Conservation (phyloP, 2,113 vertebrate genomes). For the Labeo rohita region DNA sequence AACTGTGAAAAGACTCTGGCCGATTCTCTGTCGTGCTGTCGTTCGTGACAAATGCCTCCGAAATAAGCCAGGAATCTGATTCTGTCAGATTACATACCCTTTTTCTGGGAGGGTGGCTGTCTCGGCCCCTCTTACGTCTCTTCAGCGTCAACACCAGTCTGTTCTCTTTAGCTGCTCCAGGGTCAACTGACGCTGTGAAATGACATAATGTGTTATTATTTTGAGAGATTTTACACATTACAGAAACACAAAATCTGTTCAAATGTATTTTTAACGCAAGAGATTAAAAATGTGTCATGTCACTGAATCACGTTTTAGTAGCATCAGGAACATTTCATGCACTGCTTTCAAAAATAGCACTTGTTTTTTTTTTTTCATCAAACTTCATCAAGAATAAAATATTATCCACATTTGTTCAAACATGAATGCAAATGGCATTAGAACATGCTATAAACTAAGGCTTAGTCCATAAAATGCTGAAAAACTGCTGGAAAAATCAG, state of each 20-base stretch:
- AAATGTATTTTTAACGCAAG: not conserved
- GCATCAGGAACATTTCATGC: too few species aligned
- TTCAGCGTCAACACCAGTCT: slow-evolving; percentile 36
- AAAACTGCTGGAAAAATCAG: too few species aligned
- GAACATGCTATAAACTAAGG: too few species aligned
- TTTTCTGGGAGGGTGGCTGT: slow-evolving; percentile 38
- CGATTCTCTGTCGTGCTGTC: not conserved
- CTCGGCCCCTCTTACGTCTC: slow-evolving; percentile 35
- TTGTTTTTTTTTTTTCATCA: too few species aligned
- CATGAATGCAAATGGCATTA: too few species aligned
- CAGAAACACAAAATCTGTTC: not conserved
- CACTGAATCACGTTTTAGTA: not conserved
- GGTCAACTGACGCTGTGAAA: slow-evolving; percentile 59
- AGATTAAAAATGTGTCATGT: not conserved
- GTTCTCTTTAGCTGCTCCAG: slow-evolving; percentile 48
- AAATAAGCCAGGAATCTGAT: not conserved
- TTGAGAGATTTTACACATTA: not conserved
- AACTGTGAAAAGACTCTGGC: not conserved
- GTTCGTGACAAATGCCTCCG: not conserved
- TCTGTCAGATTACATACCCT: slow-evolving; percentile 45
- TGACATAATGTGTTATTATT: not conserved
- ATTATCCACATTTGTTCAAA: too few species aligned
- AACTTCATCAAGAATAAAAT: too few species aligned
- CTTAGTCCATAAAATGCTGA: too few species aligned
- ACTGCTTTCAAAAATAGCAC: too few species aligned